Evolutionary conservation across 2,888 invertebrate genomes (phyloP).

Genomic region (Pollenia labialis): DNA sequence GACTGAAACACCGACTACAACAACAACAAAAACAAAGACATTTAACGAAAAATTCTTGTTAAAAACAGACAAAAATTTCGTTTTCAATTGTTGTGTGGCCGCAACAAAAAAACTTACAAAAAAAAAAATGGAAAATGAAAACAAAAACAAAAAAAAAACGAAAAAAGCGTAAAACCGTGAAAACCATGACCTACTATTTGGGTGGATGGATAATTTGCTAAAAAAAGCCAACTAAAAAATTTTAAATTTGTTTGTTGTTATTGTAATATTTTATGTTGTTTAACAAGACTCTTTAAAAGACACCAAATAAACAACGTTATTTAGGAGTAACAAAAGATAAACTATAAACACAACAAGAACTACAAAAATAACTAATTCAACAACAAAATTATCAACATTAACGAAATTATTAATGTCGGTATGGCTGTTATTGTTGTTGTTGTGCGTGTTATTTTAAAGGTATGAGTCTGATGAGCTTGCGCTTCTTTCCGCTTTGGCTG

Average conservation of each 20-base stretch:
- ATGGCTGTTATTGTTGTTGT: neutral
- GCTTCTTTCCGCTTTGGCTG: constrained; percentile 25
- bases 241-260: constrained; percentile 27
- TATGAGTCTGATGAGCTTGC: constrained; percentile 27
- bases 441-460: neutral
- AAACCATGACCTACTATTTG: constrained; percentile 73
- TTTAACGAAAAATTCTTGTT: constrained; percentile 68
- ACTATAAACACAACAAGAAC: constrained; percentile 18
- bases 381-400: constrained; percentile 21
- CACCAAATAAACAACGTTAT: constrained; percentile 16
- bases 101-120: constrained; percentile 27
- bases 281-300: constrained; percentile 33
- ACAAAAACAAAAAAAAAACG: constrained; percentile 9
- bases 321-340: constrained; percentile 26
- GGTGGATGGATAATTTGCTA: constrained; percentile 64
- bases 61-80: constrained; percentile 66
- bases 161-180: constrained; percentile 70
- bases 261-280: constrained; percentile 54
- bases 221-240: constrained; percentile 33
- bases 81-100: constrained; percentile 64
- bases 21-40: constrained; percentile 40
- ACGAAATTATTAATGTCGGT: neutral
- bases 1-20: neutral
- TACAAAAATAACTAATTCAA: neutral
- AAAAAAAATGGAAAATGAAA: constrained; percentile 42